These are phyloP conservation scores for Oreochromis aureus DNA, from an alignment of 2,113 vertebrate species.

Conservation along the genomic window DNA sequence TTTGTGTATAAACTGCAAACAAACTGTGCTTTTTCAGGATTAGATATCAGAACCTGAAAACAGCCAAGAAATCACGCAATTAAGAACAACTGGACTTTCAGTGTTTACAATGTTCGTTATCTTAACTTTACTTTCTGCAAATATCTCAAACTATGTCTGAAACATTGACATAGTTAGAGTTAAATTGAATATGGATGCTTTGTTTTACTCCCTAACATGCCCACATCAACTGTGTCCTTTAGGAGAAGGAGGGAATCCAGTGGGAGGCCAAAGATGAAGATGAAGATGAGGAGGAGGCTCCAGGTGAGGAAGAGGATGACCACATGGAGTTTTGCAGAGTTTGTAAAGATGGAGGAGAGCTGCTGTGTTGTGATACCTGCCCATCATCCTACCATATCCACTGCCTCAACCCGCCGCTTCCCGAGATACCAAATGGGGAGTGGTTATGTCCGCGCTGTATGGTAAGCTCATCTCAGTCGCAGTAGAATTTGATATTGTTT, in stretches of 20 bases:
- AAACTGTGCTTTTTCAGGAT: not conserved
- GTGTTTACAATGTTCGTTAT: not conserved
- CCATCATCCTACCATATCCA: slow-evolving; percentile 93
- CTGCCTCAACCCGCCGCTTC: slow-evolving; percentile 94
- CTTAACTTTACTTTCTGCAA: not conserved
- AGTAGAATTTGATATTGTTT: not conserved
- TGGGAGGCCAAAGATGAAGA: slow-evolving; percentile 96
- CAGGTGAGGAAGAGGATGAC: slow-evolving; percentile 92
- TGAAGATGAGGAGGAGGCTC: slow-evolving; percentile 86
- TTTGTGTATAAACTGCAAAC: not conserved
- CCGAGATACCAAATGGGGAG: slow-evolving; percentile 97
- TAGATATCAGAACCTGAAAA: not conserved
- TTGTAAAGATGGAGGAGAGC: slow-evolving; percentile 93
- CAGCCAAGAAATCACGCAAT: not conserved
- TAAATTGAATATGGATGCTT: not conserved
- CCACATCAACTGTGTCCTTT: not conserved
- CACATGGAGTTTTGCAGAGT: slow-evolving; percentile 98
- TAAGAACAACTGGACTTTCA: not conserved
- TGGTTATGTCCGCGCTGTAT: slow-evolving; percentile 98
- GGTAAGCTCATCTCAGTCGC: slow-evolving; percentile 71
- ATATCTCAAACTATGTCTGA: not conserved
- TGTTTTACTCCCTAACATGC: not conserved
- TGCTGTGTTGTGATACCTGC: slow-evolving; percentile 88
- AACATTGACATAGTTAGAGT: not conserved
- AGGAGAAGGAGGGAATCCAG: slow-evolving; percentile 99